Base-by-base conservation (phyloP, 2,797 vertebrate species). In the Centropyge bicolor region DNA sequence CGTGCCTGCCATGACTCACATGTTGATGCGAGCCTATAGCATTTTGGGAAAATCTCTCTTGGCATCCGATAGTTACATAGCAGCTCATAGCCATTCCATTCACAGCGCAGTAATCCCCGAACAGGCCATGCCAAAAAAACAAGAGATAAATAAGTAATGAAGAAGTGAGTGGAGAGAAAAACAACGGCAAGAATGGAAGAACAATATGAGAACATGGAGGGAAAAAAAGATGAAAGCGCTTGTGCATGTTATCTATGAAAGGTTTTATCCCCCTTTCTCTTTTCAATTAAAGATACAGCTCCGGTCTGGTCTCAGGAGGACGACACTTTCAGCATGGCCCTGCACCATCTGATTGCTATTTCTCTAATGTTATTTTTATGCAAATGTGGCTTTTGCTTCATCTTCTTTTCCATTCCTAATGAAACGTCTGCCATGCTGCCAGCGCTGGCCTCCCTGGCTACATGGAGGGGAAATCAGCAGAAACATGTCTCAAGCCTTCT, bases 301-400 rank as follows among this genome's bases (percentile, higher is more conserved):
- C 49, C 69, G 64, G 63, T 82, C 74, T 82, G 70, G 82, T 93
- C 91, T 91, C 68, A 14, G 31, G 81, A 89, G 84, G 84, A 82
- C 70, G 74, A 83, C 83, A 82, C 88, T 89, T 84, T 85, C 75
- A 84, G 70, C 73, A 67, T 38, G 35, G 81, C 67, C 82, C 46
- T 49, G 75, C 77, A 78, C 78, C 86, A 90, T 91, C 89, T 89
- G 89, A 93, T 87, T 88, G 81, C 69, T 84, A 78, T 88, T 92
- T 92, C 73, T 83, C 79, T 89, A 86, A 91, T 91, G 87, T 86
- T 81, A 90, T 93, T 93, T 93, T 92, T 86, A 94, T 94, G 90
- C 89, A 93, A 92, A 94, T 94, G 41, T 2, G 0, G 22, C 69
- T 87, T 84, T 78, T 61, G 10, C 56, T 14, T 78, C 56, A 35